phyloP scores from a whole-genome alignment of 2,113 vertebrate genomes.

The Gallinago media region DNA sequence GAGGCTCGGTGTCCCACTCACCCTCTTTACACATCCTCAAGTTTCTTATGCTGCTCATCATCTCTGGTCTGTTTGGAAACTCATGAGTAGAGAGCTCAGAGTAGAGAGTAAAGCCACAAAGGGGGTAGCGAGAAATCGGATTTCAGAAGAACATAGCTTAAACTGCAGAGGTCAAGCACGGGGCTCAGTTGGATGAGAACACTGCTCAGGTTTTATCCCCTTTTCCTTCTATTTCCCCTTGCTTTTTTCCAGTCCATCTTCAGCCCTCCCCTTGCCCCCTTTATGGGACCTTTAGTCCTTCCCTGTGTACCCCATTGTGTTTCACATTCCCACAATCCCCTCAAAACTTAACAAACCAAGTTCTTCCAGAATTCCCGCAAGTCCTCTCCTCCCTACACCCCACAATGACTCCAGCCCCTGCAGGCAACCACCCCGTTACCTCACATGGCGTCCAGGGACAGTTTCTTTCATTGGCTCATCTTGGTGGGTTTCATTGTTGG shows the following conservation, averaged over 20 bases:
- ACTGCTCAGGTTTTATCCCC: background rate
- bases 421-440: background rate
- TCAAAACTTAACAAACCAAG: background rate
- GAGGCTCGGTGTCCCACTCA: background rate
- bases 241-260: background rate
- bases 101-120: background rate
- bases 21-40: background rate
- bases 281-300: background rate
- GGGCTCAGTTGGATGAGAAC: background rate
- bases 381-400: background rate
- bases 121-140: background rate
- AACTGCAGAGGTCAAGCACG: background rate
- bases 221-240: background rate
- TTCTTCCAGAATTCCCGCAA: background rate
- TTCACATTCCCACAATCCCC: background rate
- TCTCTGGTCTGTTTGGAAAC: background rate
- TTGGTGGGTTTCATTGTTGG: rapidly evolving
- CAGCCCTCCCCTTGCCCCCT: background rate
- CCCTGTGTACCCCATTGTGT: background rate
- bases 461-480: background rate
- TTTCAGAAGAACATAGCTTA: background rate
- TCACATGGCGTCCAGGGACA: rapidly evolving
- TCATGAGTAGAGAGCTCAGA: background rate
- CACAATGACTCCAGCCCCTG: background rate
- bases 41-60: background rate